Evolutionary conservation across 1,140 invertebrate species (phyloP).

Genomic region (Eciton burchellii): DNA sequence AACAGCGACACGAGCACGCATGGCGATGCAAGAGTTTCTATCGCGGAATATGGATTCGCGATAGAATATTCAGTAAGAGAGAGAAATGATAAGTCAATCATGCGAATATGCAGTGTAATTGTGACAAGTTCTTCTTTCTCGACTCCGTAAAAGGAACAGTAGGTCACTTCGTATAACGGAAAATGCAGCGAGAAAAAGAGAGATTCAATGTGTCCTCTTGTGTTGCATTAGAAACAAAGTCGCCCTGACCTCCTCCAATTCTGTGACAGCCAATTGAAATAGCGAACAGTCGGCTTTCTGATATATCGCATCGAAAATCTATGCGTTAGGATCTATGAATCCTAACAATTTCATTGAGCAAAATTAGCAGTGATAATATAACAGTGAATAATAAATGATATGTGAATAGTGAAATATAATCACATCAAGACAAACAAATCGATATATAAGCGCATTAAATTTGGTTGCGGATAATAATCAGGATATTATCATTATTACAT

Average conservation of each 20-base stretch:
- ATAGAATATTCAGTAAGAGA: slow-evolving; percentile 3
- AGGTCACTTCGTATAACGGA: slow-evolving; percentile 57
- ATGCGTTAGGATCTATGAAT: too few relatives aligned
- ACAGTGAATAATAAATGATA: not conserved
- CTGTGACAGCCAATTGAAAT: not conserved
- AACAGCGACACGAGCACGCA: not conserved
- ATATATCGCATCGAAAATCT: not conserved
- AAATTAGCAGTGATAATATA: slow-evolving; percentile 22
- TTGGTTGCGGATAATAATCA: not conserved
- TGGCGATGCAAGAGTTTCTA: not conserved
- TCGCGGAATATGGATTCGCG: not conserved
- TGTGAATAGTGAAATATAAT: not conserved
- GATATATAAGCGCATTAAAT: not conserved
- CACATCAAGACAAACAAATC: not conserved
- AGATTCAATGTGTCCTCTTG: slow-evolving; percentile 44
- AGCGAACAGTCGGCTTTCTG: not conserved
- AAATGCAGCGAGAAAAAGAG: not conserved
- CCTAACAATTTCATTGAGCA: too few relatives aligned
- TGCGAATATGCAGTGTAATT: slow-evolving; percentile 36
- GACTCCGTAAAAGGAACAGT: slow-evolving; percentile 61
- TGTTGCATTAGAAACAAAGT: slow-evolving; percentile 39
- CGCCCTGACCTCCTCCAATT: slow-evolving; percentile 65
- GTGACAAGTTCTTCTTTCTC: slow-evolving; percentile 22
- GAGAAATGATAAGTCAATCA: slow-evolving; percentile 43
- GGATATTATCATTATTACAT: not conserved